Conservation (phyloP, 2,888 invertebrate genomes). For the Andrena marginata region DNA sequence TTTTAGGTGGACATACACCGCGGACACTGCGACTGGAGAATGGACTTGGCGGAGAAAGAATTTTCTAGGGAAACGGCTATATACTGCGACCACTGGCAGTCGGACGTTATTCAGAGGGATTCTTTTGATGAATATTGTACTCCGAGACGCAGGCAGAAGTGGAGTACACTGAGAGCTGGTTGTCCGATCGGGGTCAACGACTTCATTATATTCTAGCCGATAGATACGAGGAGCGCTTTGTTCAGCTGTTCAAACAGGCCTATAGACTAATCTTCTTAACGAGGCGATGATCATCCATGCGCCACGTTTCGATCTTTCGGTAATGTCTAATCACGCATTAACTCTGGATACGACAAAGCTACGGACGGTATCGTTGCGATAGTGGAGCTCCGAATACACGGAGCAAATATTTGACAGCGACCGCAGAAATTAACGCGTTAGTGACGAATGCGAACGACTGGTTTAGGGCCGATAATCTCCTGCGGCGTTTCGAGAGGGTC, state of each 20-base stretch:
- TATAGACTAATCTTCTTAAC: constrained; percentile 43
- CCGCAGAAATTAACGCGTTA: neutral
- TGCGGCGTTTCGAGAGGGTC: constrained; percentile 7
- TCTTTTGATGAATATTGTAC: neutral
- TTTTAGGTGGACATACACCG: neutral
- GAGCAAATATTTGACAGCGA: neutral
- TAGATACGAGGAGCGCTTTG: constrained; percentile 29
- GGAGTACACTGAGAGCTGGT: constrained; percentile 1
- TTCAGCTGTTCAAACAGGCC: constrained; percentile 45
- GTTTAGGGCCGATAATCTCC: neutral
- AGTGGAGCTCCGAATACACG: neutral
- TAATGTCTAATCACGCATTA: neutral
- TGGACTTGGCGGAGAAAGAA: neutral
- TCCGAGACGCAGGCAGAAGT: neutral
- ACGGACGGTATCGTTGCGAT: neutral
- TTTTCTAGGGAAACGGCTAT: neutral
- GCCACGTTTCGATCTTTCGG: constrained; percentile 3
- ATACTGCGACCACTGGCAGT: neutral
- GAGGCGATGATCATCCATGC: constrained; percentile 29
- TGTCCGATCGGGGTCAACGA: constrained; percentile 25
- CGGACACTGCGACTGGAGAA: neutral
- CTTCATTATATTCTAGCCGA: constrained; percentile 47
- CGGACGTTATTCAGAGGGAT: neutral
- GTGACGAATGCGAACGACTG: neutral
- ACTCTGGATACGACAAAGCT: neutral